Evolutionary conservation across 2,797 vertebrate species (phyloP).

Genomic region (Acanthurus tractus): DNA sequence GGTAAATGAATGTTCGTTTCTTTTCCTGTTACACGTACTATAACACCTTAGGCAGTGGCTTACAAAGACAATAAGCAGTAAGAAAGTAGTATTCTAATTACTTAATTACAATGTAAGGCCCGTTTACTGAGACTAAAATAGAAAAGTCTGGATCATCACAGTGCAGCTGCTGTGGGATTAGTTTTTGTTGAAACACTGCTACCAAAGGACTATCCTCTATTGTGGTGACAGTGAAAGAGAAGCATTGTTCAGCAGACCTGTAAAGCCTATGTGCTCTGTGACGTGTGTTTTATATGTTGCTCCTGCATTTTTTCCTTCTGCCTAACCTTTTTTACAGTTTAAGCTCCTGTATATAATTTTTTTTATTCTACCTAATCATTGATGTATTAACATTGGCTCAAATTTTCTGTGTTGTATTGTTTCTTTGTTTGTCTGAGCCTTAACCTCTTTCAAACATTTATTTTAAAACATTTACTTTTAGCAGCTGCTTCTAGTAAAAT

Average conservation of each 20-base stretch:
- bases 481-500: too few relatives aligned
- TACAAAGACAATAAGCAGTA: too few relatives aligned
- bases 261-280: constrained; percentile 17
- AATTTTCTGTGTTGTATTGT: too few relatives aligned
- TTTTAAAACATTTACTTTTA: too few relatives aligned
- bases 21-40: neutral
- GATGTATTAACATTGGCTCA: too few relatives aligned
- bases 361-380: too few relatives aligned
- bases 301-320: too few relatives aligned
- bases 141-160: constrained; percentile 42
- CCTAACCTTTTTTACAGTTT: too few relatives aligned
- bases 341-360: neutral
- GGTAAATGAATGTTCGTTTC: neutral
- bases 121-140: neutral
- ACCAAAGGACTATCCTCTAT: constrained; percentile 30
- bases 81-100: neutral
- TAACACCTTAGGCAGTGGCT: neutral
- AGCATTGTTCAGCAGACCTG: constrained; percentile 58
- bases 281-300: neutral
- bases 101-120: too few relatives aligned
- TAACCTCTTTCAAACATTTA: too few relatives aligned
- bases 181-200: constrained; percentile 22
- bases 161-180: constrained; percentile 34
- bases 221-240: constrained; percentile 73
- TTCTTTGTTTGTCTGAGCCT: too few relatives aligned